A percentile compares a stretch with the other conserved stretches of the same genome.
Conservation (phyloP, 2,113 vertebrate genomes). For the Okapia johnstoni region DNA sequence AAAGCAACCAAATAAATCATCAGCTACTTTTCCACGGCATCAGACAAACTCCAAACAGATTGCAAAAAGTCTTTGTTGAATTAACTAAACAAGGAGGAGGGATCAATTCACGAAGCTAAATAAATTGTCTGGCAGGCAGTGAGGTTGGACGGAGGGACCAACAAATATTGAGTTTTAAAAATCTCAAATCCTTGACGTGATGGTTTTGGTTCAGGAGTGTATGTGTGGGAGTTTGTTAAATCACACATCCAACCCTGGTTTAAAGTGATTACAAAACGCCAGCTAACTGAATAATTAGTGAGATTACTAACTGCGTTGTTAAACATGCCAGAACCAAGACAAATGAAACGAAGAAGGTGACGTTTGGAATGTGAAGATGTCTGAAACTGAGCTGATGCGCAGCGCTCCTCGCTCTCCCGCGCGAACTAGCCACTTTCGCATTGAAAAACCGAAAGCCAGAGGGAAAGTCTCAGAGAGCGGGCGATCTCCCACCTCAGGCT, state of each 20-base stretch:
- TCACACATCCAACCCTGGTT: constrained; percentile 37
- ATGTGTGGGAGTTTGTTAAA: constrained; percentile 51
- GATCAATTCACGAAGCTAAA: constrained; percentile 80
- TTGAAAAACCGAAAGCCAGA: constrained; percentile 52
- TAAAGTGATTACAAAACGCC: constrained; percentile 65
- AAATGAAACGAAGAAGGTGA: constrained; percentile 65
- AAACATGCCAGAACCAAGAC: constrained; percentile 66
- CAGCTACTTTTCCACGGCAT: constrained; percentile 90
- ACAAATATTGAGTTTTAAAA: constrained; percentile 63
- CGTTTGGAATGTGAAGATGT: constrained; percentile 51
- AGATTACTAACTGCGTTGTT: constrained; percentile 68
- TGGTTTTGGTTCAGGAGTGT: constrained; percentile 40
- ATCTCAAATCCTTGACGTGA: constrained; percentile 59
- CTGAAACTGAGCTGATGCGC: constrained; percentile 21
- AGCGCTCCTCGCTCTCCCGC: background rate
- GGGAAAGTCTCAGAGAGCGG: constrained; percentile 39
- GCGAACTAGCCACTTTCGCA: constrained; percentile 21
- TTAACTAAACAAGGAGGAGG: constrained; percentile 85
- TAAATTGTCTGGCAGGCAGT: constrained; percentile 77
- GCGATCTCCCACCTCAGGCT: background rate
- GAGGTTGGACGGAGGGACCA: constrained; percentile 66
- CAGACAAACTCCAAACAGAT: constrained; percentile 89
- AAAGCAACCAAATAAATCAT: constrained; percentile 94
- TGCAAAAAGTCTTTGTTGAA: constrained; percentile 87
- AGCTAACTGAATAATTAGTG: constrained; percentile 62